Evolutionary conservation across 2,797 vertebrate species (phyloP).

Genomic region (Malacoctenus gilli): DNA sequence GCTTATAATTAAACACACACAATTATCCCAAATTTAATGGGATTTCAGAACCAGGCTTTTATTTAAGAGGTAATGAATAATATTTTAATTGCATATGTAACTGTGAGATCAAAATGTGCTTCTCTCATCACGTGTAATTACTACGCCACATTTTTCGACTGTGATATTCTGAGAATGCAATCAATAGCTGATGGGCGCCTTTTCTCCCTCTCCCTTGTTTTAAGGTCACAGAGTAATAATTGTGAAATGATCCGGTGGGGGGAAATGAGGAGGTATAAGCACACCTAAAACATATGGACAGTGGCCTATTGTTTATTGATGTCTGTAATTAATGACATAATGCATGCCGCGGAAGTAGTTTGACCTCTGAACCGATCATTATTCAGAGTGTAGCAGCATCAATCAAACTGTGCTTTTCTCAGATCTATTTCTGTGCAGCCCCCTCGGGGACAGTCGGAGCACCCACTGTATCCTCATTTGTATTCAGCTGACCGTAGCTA

Average conservation of each 20-base stretch:
- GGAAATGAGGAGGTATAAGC: conserved; percentile 76
- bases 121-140: conserved; percentile 85
- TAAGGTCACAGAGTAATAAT: conserved; percentile 76
- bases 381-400: conserved; percentile 92
- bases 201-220: conserved; percentile 68
- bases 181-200: conserved; percentile 58
- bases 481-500: conserved; percentile 82
- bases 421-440: conserved; percentile 58
- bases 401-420: conserved; percentile 88
- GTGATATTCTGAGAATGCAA: conserved; percentile 51
- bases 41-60: conserved; percentile 83
- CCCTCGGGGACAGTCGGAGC: conserved; percentile 74
- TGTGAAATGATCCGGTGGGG: conserved; percentile 82
- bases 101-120: conserved; percentile 82
- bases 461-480: conserved; percentile 83
- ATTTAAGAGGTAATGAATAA: conserved; percentile 90
- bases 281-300: conserved; percentile 86
- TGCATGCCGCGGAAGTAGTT: conserved; percentile 90
- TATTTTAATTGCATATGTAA: conserved; percentile 88
- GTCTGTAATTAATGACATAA: conserved; percentile 99
- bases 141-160: conserved; percentile 64
- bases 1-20: conserved; percentile 88
- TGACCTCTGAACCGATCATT: conserved; percentile 97
- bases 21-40: conserved; percentile 89
- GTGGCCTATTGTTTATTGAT: conserved; percentile 91